Conservation (phyloP, 2,113 vertebrate genomes). For the Pseudopipra pipra region DNA sequence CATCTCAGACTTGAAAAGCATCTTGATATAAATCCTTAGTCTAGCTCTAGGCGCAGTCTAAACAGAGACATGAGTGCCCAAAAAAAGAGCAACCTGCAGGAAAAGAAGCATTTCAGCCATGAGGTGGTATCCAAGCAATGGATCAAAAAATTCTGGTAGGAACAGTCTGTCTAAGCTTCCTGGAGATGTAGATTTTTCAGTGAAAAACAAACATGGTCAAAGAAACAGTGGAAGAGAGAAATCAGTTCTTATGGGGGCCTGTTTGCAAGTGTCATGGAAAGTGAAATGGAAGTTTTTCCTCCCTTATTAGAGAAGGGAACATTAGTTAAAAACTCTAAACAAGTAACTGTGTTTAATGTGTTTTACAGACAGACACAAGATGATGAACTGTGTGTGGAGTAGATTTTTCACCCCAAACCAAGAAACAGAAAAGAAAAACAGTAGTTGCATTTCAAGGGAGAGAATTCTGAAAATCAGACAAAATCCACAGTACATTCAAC, state of each 20-base stretch:
- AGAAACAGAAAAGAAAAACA: not conserved
- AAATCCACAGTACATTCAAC: not conserved
- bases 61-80: not conserved
- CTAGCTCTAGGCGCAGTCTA: not conserved
- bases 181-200: not conserved
- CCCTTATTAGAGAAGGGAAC: not conserved
- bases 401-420: not conserved
- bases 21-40: not conserved
- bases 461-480: not conserved
- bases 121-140: not conserved
- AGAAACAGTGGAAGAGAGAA: not conserved
- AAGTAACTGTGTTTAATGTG: not conserved
- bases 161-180: not conserved
- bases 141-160: not conserved
- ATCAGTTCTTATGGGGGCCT: rapidly evolving
- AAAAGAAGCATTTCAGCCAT: not conserved
- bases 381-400: not conserved
- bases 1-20: not conserved
- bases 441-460: not conserved
- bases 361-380: not conserved
- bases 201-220: not conserved
- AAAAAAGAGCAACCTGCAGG: not conserved
- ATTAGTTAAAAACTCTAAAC: not conserved
- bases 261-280: not conserved
- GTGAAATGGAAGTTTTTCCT: not conserved